Evolutionary conservation across 64 coral and sea anemone genomes (phyloP).

Genomic region (Exaiptasia diaphana): DNA sequence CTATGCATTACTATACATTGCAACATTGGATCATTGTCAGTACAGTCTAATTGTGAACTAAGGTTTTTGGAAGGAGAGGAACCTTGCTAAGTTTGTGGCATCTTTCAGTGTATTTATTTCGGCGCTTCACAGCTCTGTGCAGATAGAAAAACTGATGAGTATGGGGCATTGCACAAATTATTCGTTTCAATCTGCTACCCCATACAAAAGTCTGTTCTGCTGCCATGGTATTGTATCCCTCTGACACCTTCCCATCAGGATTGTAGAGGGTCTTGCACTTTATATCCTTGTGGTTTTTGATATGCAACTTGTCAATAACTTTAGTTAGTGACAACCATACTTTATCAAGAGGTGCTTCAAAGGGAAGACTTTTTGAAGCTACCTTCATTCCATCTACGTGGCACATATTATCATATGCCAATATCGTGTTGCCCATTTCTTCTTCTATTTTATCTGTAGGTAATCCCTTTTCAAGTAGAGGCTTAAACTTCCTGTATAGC

Average conservation of each 20-base stretch:
- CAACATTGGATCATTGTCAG: too few species aligned
- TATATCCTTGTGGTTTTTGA: background rate
- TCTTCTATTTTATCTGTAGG: background rate
- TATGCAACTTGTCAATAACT: conserved; percentile 3
- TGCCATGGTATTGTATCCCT: conserved; percentile 15
- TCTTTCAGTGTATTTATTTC: background rate
- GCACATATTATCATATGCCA: conserved; percentile 47
- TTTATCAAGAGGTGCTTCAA: background rate
- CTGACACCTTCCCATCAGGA: background rate
- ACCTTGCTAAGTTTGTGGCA: background rate
- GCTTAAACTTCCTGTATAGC: background rate
- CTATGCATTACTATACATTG: background rate
- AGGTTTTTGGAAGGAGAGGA: background rate
- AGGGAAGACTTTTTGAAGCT: background rate
- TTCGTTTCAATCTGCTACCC: background rate
- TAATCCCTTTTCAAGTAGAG: background rate
- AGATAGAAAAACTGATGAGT: conserved; percentile 33
- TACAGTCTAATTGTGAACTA: background rate
- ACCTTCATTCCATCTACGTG: background rate
- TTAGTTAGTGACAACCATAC: background rate
- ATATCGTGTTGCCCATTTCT: background rate
- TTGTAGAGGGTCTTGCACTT: conserved; percentile 8
- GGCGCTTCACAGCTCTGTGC: background rate
- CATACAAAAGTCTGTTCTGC: conserved; percentile 24
- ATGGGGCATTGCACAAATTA: background rate